These are phyloP conservation scores for Dysmachus trigonus DNA, from an alignment of 2,888 invertebrate species.

Conservation along the genomic window DNA sequence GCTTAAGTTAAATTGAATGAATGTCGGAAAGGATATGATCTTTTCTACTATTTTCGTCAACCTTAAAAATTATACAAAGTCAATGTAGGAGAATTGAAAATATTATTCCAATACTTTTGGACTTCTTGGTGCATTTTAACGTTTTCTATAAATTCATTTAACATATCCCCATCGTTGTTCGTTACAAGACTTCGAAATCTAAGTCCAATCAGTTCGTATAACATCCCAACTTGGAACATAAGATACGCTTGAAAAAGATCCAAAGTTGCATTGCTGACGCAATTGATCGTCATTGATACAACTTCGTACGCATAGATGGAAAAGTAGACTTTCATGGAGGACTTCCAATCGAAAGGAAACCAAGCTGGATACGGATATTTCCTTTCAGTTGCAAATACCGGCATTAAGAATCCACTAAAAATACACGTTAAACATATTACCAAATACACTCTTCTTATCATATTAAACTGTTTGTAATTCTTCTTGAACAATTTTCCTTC, in stretches of 20 bases:
- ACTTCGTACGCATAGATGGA: slow-evolving; percentile 56
- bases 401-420: neutral
- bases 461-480: neutral
- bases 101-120: neutral
- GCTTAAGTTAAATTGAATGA: slow-evolving; percentile 17
- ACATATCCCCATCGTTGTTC: neutral
- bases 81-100: neutral
- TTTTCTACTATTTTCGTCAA: neutral
- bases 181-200: slow-evolving; percentile 50
- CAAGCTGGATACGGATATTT: slow-evolving; percentile 57
- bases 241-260: slow-evolving; percentile 57
- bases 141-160: neutral
- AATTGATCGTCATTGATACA: slow-evolving; percentile 53
- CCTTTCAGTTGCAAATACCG: neutral
- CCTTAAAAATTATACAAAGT: neutral
- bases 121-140: neutral
- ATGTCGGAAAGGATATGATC: neutral
- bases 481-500: neutral
- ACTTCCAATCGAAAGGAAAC: slow-evolving; percentile 57
- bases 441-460: neutral
- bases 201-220: slow-evolving; percentile 54
- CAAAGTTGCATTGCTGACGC: slow-evolving; percentile 53
- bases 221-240: slow-evolving; percentile 55
- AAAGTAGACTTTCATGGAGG: slow-evolving; percentile 50
- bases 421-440: neutral